These are phyloP conservation scores for Syngnathus scovelli DNA, from an alignment of 2,113 vertebrate genomes.

Conservation along the genomic window DNA sequence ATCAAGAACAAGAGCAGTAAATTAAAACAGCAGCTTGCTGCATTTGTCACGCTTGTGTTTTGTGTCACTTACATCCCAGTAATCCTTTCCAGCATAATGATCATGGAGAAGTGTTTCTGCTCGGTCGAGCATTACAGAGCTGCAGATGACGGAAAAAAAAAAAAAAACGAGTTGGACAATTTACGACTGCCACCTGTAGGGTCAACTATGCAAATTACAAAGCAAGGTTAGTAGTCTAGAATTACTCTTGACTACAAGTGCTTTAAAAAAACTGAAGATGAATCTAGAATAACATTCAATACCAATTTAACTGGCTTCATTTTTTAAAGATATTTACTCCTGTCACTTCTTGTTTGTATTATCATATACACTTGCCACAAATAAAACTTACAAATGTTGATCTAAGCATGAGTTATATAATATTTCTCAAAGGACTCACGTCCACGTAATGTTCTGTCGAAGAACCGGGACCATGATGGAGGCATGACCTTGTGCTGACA, in stretches of 20 bases:
- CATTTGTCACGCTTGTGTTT: background rate
- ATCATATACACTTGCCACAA: background rate
- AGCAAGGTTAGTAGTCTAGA: background rate
- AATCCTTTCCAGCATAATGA: conserved; percentile 91
- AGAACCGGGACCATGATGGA: conserved; percentile 85
- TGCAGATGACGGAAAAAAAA: conserved; percentile 8
- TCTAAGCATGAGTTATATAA: background rate
- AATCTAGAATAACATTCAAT: background rate
- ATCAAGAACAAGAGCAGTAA: background rate
- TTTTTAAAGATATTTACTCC: background rate
- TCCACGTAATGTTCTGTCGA: conserved; percentile 79
- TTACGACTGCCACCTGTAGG: background rate
- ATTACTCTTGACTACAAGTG: background rate
- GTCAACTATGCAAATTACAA: background rate
- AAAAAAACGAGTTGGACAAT: background rate
- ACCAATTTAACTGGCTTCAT: background rate
- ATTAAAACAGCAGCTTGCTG: background rate
- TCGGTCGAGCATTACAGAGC: conserved; percentile 88
- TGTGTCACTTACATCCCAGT: conserved; percentile 88
- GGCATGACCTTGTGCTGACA: conserved; percentile 94
- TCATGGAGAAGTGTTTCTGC: conserved; percentile 96
- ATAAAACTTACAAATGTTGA: too few relatives aligned
- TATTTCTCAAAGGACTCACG: conserved; percentile 69
- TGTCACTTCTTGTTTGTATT: background rate
- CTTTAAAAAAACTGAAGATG: background rate